Evolutionary conservation across 2,888 invertebrate genomes (phyloP).

Genomic region (Elegia similella): DNA sequence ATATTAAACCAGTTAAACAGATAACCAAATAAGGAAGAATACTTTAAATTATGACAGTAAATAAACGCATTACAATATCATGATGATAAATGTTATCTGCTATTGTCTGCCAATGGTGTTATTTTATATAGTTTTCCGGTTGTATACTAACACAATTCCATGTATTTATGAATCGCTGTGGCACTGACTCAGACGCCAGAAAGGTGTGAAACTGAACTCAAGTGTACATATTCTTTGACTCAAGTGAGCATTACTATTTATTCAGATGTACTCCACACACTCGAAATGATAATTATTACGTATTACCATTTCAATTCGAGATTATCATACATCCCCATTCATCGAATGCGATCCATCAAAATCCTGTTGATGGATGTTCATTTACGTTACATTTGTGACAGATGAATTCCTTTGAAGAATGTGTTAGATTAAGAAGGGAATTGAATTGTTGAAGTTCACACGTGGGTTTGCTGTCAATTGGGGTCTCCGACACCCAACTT

Average conservation of each 20-base stretch:
- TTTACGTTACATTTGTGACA: slow-evolving; percentile 70
- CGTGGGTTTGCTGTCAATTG: slow-evolving; percentile 59
- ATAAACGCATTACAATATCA: background rate
- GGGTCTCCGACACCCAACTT: slow-evolving; percentile 35
- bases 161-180: background rate
- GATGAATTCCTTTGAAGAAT: slow-evolving; percentile 68
- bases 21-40: background rate
- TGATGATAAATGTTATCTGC: background rate
- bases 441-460: slow-evolving; percentile 63
- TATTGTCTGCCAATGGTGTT: background rate
- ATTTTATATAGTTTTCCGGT: slow-evolving; percentile 2
- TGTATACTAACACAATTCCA: background rate
- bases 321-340: slow-evolving; percentile 74
- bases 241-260: slow-evolving; percentile 57
- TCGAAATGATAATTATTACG: slow-evolving; percentile 59
- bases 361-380: slow-evolving; percentile 54
- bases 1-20: background rate
- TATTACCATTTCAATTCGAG: slow-evolving; percentile 72
- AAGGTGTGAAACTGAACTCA: slow-evolving; percentile 52
- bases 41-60: background rate
- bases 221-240: too few relatives aligned
- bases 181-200: slow-evolving; percentile 24
- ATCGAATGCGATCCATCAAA: slow-evolving; percentile 63
- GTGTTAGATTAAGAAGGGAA: slow-evolving; percentile 45
- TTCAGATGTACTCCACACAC: slow-evolving; percentile 48